These are phyloP conservation scores for Macrocentrus cingulum DNA, from an alignment of 1,140 invertebrate genomes.

Conservation along the genomic window DNA sequence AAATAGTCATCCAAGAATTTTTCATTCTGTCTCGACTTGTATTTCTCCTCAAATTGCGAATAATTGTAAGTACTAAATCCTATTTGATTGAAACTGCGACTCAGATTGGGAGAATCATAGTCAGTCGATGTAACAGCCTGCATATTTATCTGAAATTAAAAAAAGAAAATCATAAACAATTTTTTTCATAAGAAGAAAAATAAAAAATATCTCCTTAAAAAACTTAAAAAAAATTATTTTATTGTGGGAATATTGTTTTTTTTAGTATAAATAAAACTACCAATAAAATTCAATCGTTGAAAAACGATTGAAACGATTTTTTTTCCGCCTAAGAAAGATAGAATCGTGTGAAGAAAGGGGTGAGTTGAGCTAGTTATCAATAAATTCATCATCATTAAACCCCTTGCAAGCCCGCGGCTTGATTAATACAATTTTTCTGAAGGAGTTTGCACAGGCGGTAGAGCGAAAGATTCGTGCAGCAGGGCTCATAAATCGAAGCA, in stretches of 20 bases:
- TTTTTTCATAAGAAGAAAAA: conserved; percentile 4
- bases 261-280: too few relatives aligned
- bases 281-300: too few relatives aligned
- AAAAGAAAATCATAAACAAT: conserved; percentile 7
- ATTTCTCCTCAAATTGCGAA: conserved; percentile 48
- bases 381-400: too few relatives aligned
- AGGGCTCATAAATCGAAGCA: conserved; percentile 40
- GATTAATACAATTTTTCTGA: too few relatives aligned
- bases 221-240: too few relatives aligned
- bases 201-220: background rate
- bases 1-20: conserved; percentile 46
- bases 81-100: conserved; percentile 48
- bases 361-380: too few relatives aligned
- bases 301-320: too few relatives aligned
- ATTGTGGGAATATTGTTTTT: too few relatives aligned
- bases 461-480: conserved; percentile 23
- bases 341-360: too few relatives aligned
- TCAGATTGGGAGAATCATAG: conserved; percentile 47
- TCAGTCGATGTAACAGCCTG: conserved; percentile 54
- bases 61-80: conserved; percentile 51
- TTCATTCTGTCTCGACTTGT: conserved; percentile 40
- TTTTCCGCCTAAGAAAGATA: too few relatives aligned
- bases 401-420: too few relatives aligned
- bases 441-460: background rate
- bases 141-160: conserved; percentile 53